Percentiles rank a stretch among this genome's conserved stretches.
phyloP scores from a whole-genome alignment of 2,888 invertebrate genomes.

The Blera fallax region DNA sequence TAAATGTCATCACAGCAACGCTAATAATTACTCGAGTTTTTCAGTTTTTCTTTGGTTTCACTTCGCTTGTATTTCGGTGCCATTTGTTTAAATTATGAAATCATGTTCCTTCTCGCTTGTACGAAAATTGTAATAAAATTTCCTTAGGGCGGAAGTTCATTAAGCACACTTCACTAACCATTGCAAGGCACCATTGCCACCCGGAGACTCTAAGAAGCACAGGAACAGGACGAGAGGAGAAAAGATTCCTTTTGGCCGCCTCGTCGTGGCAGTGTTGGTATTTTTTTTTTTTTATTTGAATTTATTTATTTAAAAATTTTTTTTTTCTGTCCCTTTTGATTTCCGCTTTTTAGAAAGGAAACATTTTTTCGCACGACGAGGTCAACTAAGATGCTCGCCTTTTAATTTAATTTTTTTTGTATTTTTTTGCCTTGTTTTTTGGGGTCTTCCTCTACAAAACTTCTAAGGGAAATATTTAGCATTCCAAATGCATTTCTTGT shows the following conservation, averaged over 20 bases:
- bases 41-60: constrained; percentile 21
- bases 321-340: constrained; percentile 40
- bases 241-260: too few relatives aligned
- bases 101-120: constrained; percentile 11
- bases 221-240: not conserved
- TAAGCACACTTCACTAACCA: constrained; percentile 68
- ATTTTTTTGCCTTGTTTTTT: not conserved
- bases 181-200: not conserved
- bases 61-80: constrained; percentile 19
- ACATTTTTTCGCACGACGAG: constrained; percentile 25
- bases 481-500: constrained; percentile 55
- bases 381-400: constrained; percentile 52
- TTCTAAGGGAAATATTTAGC: constrained; percentile 29
- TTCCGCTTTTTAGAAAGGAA: constrained; percentile 35
- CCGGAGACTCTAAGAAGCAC: not conserved
- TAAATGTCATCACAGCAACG: constrained; percentile 55
- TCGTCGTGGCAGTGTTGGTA: not conserved
- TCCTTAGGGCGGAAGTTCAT: constrained; percentile 71
- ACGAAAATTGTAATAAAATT: constrained; percentile 56
- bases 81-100: constrained; percentile 65
- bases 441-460: not conserved
- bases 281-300: constrained; percentile 14
- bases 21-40: constrained; percentile 64
- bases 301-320: constrained; percentile 47
- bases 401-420: constrained; percentile 50